These are phyloP conservation scores for Diabrotica balteata DNA, from an alignment of 2,888 invertebrate genomes.

Conservation along the genomic window DNA sequence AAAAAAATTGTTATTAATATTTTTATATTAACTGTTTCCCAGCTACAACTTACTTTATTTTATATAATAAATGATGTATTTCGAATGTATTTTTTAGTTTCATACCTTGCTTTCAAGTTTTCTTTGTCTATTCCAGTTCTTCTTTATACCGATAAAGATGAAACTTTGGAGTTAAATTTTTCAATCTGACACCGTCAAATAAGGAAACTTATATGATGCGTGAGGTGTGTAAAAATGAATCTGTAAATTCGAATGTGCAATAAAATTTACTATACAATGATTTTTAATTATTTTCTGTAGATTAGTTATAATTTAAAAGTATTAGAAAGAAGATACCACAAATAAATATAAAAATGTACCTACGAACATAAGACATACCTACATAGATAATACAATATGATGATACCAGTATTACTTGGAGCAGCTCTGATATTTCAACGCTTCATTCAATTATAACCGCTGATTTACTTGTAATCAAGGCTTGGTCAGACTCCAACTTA, in stretches of 20 bases:
- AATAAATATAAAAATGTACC: too few relatives aligned
- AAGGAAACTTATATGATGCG: constrained; percentile 49
- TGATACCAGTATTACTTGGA: too few relatives aligned
- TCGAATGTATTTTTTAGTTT: constrained; percentile 40
- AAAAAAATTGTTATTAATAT: constrained; percentile 28
- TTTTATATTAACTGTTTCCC: constrained; percentile 23
- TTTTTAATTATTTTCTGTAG: too few relatives aligned
- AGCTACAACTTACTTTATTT: constrained; percentile 35
- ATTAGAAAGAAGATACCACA: too few relatives aligned
- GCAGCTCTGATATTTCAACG: too few relatives aligned
- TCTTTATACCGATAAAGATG: constrained; percentile 40
- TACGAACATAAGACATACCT: too few relatives aligned
- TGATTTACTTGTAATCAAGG: too few relatives aligned
- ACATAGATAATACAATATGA: too few relatives aligned
- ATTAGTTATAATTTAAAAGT: too few relatives aligned
- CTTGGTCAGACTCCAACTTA: too few relatives aligned
- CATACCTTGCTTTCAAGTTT: constrained; percentile 34
- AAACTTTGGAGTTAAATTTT: constrained; percentile 22
- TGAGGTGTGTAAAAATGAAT: constrained; percentile 39
- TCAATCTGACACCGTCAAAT: constrained; percentile 47
- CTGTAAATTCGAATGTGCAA: constrained; percentile 6
- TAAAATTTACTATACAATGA: constrained; percentile 3
- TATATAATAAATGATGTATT: constrained; percentile 25
- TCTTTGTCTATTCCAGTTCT: constrained; percentile 38
- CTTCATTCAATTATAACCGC: too few relatives aligned